Evolutionary conservation across 2,888 invertebrate species (phyloP).

Genomic region (Pristionchus maxplancki): DNA sequence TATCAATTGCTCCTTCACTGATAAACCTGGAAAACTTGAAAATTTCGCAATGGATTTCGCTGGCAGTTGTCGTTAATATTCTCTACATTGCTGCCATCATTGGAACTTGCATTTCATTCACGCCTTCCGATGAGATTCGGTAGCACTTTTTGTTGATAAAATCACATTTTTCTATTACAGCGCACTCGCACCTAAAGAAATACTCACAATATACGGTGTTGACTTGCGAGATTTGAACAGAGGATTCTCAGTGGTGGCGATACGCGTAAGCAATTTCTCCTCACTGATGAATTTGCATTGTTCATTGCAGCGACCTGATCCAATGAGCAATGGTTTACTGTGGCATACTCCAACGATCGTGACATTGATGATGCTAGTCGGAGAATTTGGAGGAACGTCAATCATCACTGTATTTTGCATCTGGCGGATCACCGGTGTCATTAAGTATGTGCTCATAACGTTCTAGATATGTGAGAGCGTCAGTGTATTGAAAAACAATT

Average conservation of each 20-base stretch:
- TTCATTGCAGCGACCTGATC: not conserved
- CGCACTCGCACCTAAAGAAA: not conserved
- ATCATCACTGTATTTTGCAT: not conserved
- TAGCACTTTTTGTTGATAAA: not conserved
- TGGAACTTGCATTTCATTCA: not conserved
- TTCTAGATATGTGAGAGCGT: not conserved
- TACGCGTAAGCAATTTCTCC: not conserved
- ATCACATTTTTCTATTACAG: not conserved
- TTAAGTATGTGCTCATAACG: no score
- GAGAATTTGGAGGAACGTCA: not conserved
- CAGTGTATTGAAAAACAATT: no score
- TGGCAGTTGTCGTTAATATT: not conserved
- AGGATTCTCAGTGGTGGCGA: not conserved
- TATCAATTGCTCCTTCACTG: not conserved
- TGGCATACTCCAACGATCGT: not conserved
- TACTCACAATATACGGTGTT: not conserved
- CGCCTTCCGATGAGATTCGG: not conserved
- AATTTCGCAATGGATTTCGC: not conserved
- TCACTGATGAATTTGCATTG: no score
- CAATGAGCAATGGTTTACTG: not conserved
- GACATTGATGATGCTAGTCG: not conserved
- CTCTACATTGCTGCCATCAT: not conserved
- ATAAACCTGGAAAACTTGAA: not conserved
- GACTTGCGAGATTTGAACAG: not conserved
- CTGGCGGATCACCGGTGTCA: not conserved